Percentiles rank a stretch among this genome's conserved stretches.
Evolutionary conservation across 2,797 vertebrate genomes (phyloP).

Genomic region (Florisuga fusca): DNA sequence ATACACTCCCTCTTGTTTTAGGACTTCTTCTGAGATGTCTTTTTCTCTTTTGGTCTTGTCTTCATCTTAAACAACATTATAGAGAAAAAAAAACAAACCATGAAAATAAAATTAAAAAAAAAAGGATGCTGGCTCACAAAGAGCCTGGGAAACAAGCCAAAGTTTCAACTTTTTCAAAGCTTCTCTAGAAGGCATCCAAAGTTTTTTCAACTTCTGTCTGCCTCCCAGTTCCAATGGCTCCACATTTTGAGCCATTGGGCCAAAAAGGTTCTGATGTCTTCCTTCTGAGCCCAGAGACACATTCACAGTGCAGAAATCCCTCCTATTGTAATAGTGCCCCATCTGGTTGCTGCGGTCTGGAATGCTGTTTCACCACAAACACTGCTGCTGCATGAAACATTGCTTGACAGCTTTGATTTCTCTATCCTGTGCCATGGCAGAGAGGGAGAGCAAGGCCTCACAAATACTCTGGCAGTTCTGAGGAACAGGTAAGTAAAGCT

Average conservation of each 20-base stretch:
- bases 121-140: neutral
- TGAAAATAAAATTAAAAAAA: accelerated
- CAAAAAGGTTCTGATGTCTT: too few species aligned
- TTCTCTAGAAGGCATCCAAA: conserved; percentile 47
- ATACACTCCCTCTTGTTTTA: neutral
- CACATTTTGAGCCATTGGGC: too few species aligned
- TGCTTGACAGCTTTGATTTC: neutral
- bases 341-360: accelerated
- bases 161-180: neutral
- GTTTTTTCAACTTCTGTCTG: conserved; percentile 2
- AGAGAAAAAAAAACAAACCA: neutral
- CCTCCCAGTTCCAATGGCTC: neutral
- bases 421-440: neutral
- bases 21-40: neutral
- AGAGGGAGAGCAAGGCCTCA: neutral
- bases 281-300: neutral
- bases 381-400: neutral
- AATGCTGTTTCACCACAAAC: neutral
- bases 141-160: conserved; percentile 27
- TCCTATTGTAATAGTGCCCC: neutral
- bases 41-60: neutral
- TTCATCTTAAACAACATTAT: neutral
- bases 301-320: neutral
- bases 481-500: neutral
- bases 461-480: neutral